Evolutionary conservation across 2,113 vertebrate species (phyloP).

Genomic region (Stegastes partitus): DNA sequence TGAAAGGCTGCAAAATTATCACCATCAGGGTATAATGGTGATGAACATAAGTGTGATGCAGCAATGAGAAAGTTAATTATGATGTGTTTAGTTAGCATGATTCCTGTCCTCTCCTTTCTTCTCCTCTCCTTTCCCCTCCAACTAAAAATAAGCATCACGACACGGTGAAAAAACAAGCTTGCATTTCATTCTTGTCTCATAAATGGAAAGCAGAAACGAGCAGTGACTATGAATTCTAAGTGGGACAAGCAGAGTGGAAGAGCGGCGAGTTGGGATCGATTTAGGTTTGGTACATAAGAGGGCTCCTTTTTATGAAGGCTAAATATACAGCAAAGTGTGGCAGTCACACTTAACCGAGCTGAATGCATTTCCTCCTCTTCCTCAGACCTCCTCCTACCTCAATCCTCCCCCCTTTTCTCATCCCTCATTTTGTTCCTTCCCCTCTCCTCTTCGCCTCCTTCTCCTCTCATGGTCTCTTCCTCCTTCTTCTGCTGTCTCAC

Average conservation of each 20-base stretch:
- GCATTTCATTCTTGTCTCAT: constrained; percentile 4
- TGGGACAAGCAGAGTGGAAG: constrained; percentile 7
- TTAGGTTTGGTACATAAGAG: constrained; percentile 54
- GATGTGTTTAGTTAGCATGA: constrained; percentile 32
- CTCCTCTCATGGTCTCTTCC: background rate
- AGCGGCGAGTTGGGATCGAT: background rate
- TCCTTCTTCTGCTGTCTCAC: constrained; percentile 36
- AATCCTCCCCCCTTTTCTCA: background rate
- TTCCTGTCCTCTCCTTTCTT: constrained; percentile 9
- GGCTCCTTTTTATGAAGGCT: constrained; percentile 48
- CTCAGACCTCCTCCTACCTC: constrained; percentile 18
- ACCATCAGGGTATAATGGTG: constrained; percentile 51
- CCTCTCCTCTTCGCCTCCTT: background rate
- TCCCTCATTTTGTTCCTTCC: constrained; percentile 10
- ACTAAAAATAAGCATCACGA: background rate
- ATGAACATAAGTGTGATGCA: constrained; percentile 54
- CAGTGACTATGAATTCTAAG: constrained; percentile 4
- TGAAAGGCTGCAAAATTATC: constrained; percentile 54
- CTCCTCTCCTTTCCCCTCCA: background rate
- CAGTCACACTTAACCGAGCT: constrained; percentile 53
- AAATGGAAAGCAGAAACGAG: constrained; percentile 17
- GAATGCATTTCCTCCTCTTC: constrained; percentile 44
- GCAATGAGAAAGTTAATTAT: constrained; percentile 59
- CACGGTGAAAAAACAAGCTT: constrained; percentile 3
- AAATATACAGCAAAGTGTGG: constrained; percentile 56